These are phyloP conservation scores for Diachasma alloeum DNA, from an alignment of 1,140 invertebrate genomes.

Conservation along the genomic window DNA sequence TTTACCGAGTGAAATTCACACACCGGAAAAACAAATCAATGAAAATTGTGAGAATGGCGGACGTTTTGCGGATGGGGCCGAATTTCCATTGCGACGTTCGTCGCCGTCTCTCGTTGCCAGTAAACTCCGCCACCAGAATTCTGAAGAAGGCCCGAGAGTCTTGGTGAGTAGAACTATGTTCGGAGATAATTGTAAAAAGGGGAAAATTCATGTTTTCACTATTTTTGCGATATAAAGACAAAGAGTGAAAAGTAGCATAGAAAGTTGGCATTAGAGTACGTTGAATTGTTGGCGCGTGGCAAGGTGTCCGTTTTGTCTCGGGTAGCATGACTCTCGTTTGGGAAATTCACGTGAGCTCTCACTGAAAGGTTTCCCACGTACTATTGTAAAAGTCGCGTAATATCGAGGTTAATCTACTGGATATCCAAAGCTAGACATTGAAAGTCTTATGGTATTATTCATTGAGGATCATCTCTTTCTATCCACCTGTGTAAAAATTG, in stretches of 20 bases:
- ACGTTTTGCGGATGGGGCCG: neutral
- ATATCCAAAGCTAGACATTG: neutral
- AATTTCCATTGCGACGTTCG: neutral
- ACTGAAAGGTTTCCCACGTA: neutral
- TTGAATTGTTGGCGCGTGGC: neutral
- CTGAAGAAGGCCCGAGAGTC: neutral
- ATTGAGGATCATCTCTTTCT: neutral
- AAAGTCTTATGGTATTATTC: neutral
- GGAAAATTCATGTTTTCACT: neutral
- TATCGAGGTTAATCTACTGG: neutral
- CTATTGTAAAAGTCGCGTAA: neutral
- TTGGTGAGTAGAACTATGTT: neutral
- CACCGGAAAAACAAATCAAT: neutral
- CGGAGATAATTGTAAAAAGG: neutral
- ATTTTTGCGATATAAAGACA: neutral
- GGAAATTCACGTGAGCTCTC: neutral
- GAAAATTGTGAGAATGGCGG: neutral
- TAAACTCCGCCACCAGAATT: neutral
- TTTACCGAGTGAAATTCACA: neutral
- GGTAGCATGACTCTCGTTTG: neutral
- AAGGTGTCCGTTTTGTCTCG: neutral
- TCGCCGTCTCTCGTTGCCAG: neutral
- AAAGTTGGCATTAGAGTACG: neutral
- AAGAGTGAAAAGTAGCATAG: neutral
- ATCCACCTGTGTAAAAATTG: too few species aligned